phyloP scores from a whole-genome alignment of 2,113 vertebrate genomes.

The Sinocyclocheilus anshuiensis region DNA sequence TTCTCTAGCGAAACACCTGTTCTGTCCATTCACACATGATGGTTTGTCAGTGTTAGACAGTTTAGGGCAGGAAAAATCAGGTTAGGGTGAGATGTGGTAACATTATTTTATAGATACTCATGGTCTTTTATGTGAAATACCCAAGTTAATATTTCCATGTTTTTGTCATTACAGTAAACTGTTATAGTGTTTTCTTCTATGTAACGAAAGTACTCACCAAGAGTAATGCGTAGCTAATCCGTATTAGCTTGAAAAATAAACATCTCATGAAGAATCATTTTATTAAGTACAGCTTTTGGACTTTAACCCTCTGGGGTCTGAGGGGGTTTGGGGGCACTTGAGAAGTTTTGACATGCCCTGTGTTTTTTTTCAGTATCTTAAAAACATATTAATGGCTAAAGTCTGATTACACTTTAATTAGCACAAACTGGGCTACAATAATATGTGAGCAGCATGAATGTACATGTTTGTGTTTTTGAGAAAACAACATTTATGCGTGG shows the following conservation, averaged over 20 bases:
- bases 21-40: not conserved
- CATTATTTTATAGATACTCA: too few species aligned
- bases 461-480: too few species aligned
- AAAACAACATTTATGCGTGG: too few species aligned
- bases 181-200: not conserved
- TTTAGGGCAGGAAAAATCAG: not conserved
- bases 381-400: too few species aligned
- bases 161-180: not conserved
- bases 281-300: not conserved
- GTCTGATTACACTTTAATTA: too few species aligned
- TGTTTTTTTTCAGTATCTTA: too few species aligned
- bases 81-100: not conserved
- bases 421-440: too few species aligned
- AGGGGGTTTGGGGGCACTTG: too few species aligned
- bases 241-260: not conserved
- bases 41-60: not conserved
- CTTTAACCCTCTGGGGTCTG: not conserved
- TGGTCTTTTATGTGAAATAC: not conserved
- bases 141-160: not conserved
- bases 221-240: not conserved
- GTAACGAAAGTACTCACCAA: not conserved
- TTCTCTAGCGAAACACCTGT: slow-evolving; percentile 23
- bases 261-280: not conserved
- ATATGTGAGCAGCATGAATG: too few species aligned
- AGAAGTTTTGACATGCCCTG: too few species aligned